These are phyloP conservation scores for Cyprinella venusta DNA, from an alignment of 2,797 vertebrate genomes.

Conservation along the genomic window DNA sequence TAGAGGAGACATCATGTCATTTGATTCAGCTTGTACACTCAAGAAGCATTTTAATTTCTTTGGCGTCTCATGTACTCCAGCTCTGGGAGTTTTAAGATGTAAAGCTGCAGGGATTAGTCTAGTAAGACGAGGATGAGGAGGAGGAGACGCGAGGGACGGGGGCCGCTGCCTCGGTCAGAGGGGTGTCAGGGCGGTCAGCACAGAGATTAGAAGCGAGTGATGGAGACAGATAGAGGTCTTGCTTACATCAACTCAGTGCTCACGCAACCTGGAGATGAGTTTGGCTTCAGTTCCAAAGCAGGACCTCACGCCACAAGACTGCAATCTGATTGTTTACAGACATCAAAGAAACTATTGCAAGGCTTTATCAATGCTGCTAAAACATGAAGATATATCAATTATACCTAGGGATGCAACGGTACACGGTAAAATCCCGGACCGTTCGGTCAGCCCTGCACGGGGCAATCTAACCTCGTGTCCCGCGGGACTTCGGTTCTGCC, in stretches of 20 bases:
- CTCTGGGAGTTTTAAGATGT: constrained; percentile 67
- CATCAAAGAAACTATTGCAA: not conserved
- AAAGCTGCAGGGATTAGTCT: constrained; percentile 74
- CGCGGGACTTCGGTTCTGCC: too few species aligned
- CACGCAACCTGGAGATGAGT: constrained; percentile 56
- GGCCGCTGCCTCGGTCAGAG: constrained; percentile 46
- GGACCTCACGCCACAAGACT: not conserved
- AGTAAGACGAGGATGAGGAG: constrained; percentile 64
- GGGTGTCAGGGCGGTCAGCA: constrained; percentile 58
- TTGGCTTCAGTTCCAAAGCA: constrained; percentile 59
- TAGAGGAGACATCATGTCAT: constrained; percentile 29
- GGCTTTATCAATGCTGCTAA: not conserved
- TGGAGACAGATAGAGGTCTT: not conserved
- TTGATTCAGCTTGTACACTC: constrained; percentile 1
- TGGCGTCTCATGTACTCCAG: constrained; percentile 15
- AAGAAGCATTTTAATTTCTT: constrained; percentile 44
- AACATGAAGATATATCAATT: not conserved
- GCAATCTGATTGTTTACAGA: not conserved
- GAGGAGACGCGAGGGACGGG: constrained; percentile 61
- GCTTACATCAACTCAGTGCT: constrained; percentile 23
- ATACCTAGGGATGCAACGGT: too few species aligned
- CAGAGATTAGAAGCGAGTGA: constrained; percentile 52
- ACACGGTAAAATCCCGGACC: too few species aligned
- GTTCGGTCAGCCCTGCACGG: too few species aligned
- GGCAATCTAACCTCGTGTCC: too few species aligned